Percentiles rank a stretch among this genome's conserved stretches.
phyloP scores from a whole-genome alignment of 2,797 vertebrate genomes.

The Galagoides demidoff region DNA sequence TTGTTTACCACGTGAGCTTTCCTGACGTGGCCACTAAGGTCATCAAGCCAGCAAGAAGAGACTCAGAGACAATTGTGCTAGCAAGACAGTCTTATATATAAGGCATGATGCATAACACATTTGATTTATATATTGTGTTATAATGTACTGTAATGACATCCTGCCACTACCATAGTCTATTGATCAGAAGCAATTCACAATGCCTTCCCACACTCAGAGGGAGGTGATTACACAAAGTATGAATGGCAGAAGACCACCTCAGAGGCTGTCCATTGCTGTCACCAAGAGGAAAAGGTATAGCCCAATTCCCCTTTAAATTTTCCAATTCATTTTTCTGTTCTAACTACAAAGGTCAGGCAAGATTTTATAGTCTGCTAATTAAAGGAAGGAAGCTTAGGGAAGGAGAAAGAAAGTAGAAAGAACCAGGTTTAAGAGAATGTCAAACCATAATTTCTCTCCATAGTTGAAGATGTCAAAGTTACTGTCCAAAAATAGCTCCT shows the following conservation, averaged over 20 bases:
- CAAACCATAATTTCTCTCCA: not conserved
- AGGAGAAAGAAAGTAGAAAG: not conserved
- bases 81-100: not conserved
- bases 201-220: not conserved
- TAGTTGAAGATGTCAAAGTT: not conserved
- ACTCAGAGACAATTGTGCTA: not conserved
- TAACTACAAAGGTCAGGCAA: not conserved
- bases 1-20: not conserved
- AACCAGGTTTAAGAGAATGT: not conserved
- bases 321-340: constrained; percentile 15
- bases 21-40: not conserved
- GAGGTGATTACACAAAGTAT: not conserved
- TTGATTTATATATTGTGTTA: not conserved
- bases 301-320: not conserved
- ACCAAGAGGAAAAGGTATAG: constrained; percentile 24
- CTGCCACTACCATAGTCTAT: not conserved
- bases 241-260: not conserved
- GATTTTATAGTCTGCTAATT: constrained; percentile 39
- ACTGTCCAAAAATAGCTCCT: not conserved
- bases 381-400: constrained; percentile 3
- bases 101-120: not conserved
- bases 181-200: not conserved
- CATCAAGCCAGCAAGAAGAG: not conserved
- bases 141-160: not conserved
- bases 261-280: not conserved